A percentile compares a stretch with the other conserved stretches of the same genome.
phyloP scores from a whole-genome alignment of 2,888 invertebrate genomes.

The Tuta absoluta region DNA sequence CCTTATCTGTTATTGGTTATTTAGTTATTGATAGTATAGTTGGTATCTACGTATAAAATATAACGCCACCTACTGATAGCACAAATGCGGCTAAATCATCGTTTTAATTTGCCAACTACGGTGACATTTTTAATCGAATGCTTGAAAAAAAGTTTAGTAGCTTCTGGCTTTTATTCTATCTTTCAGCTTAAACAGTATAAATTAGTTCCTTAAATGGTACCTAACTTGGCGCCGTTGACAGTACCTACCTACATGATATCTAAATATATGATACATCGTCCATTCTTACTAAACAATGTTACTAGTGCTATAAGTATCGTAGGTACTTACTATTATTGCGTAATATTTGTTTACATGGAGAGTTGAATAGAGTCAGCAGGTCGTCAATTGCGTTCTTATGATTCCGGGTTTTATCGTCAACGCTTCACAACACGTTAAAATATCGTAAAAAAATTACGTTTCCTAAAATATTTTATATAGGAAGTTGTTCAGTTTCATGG shows the following conservation, averaged over 20 bases:
- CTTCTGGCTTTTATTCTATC: too few species aligned
- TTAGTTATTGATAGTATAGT: constrained; percentile 12
- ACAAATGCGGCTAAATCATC: not conserved
- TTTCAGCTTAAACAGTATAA: too few species aligned
- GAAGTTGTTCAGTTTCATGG: too few species aligned
- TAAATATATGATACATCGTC: not conserved
- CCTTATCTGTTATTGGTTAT: constrained; percentile 9
- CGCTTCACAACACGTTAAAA: too few species aligned
- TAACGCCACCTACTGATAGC: not conserved
- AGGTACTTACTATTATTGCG: constrained; percentile 6
- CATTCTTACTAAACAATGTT: not conserved
- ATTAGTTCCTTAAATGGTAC: too few species aligned
- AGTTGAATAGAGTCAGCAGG: not conserved
- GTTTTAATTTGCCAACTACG: not conserved
- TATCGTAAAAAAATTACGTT: too few species aligned
- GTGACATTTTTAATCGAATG: not conserved
- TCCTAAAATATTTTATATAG: too few species aligned
- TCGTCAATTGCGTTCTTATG: too few species aligned
- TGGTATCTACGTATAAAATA: not conserved
- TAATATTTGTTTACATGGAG: constrained; percentile 11
- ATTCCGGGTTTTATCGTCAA: too few species aligned
- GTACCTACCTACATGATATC: too few species aligned
- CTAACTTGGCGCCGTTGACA: too few species aligned
- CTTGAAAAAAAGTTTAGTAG: too few species aligned
- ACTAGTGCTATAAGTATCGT: not conserved